phyloP scores from a whole-genome alignment of 2,888 invertebrate genomes.

The Maniola hyperantus region DNA sequence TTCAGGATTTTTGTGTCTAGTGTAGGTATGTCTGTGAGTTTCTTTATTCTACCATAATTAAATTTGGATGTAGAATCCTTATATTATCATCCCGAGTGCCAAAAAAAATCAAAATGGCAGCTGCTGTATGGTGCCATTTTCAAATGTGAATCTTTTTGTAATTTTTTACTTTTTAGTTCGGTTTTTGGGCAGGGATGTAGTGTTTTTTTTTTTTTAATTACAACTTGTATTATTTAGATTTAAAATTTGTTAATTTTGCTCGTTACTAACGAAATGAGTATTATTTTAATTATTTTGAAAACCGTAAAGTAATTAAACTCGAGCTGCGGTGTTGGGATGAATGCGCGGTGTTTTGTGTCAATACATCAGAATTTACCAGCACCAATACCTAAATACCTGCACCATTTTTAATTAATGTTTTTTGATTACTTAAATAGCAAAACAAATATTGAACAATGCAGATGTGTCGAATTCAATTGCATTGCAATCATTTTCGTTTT shows the following conservation, averaged over 20 bases:
- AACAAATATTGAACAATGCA: slow-evolving; percentile 17
- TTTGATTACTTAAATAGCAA: background rate
- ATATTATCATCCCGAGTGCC: no score
- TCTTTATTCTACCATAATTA: no score
- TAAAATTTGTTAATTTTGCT: no score
- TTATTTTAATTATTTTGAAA: background rate
- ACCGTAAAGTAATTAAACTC: background rate
- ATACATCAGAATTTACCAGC: background rate
- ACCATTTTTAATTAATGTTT: background rate
- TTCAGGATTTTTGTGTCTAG: no score
- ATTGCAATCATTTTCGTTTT: slow-evolving; percentile 2
- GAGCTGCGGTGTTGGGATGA: background rate
- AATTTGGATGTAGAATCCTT: no score
- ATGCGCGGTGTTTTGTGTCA: background rate
- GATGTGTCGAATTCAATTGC: background rate
- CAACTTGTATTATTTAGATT: no score
- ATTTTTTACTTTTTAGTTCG: no score
- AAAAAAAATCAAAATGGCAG: no score
- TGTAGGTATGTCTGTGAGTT: no score
- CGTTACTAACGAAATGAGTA: background rate
- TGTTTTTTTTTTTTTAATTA: background rate
- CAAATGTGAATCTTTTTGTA: no score
- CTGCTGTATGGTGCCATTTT: no score
- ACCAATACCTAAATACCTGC: background rate
- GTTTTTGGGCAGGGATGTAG: no score